Base-by-base conservation (phyloP, 2,888 invertebrate genomes). In the Ophion obscuratus region DNA sequence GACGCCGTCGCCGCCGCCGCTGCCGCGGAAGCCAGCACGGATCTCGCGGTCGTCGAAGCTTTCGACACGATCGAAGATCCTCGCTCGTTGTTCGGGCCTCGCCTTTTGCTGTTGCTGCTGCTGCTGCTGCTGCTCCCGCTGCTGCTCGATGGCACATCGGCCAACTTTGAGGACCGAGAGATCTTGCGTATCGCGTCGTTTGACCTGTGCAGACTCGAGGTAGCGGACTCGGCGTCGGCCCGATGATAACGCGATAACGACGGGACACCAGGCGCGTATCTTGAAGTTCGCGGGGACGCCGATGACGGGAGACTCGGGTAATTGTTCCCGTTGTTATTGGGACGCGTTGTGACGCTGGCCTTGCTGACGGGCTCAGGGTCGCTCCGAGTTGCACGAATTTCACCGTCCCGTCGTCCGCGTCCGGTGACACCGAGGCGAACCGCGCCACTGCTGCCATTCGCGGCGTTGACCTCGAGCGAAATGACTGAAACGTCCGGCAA, bases 381-480 rank as follows among this genome's bases (percentile, higher is more conserved):
- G 27, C 81, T 81, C 14, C 76, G 68, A 44, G 75, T 71, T 74
- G 71, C 17, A 44, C 64, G 74, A 76, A 47, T 44, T 24, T 31
- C 31, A 10, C 83, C 73, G 81, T 82, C 88, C 75, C 59, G 85
- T 70, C 77, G 73, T 71, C 84, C 31, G 83, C 47, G 44, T 70
- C 73, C 75, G 70, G 68, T 57, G 68, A 31, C 81, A 20, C 70
- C 85, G 20, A 20, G 9, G 31, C 4, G 82, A 59, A 62, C 78
- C 85, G 64, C 71, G 90, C 62, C 53, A 61, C 62, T 68, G 68
- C 62, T 77, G 77, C 67, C 79, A 83, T 27, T 76, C 73, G 59
- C 20, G 80, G 74, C 62, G 73, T 31, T 71, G 70, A 40, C 74
- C 27, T 57, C 44, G 59, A 71, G 36, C 80, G 82, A 70, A 31